phyloP scores from a whole-genome alignment of 1,140 invertebrate species.

The Cotesia typhae region DNA sequence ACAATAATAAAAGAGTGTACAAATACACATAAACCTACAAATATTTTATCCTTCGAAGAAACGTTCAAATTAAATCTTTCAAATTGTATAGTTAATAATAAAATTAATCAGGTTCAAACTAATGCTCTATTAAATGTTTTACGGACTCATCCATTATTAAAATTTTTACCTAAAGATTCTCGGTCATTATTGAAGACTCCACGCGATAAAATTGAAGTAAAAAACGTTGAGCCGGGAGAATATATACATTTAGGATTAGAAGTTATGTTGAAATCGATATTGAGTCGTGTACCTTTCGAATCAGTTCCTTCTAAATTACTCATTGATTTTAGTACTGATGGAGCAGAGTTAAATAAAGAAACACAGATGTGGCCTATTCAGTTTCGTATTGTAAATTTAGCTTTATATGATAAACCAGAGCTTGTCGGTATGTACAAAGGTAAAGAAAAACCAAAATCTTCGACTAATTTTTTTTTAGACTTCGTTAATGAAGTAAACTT shows the following conservation, averaged over 20 bases:
- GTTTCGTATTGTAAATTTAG: no score
- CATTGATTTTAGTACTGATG: conserved; percentile 37
- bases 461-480: no score
- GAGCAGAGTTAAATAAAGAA: neutral
- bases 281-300: neutral
- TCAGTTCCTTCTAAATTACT: conserved; percentile 13
- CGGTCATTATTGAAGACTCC: conserved; percentile 34
- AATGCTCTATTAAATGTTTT: conserved; percentile 6
- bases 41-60: no score
- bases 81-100: neutral
- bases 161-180: conserved; percentile 23
- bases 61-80: neutral
- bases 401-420: no score
- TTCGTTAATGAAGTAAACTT: no score
- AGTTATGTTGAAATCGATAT: conserved; percentile 17
- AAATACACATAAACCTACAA: no score
- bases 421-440: no score
- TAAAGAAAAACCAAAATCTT: no score
- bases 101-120: neutral
- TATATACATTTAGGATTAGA: conserved; percentile 35
- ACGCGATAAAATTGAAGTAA: neutral
- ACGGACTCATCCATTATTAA: neutral
- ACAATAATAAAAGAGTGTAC: no score
- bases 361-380: conserved; percentile 12
- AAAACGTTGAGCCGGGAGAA: conserved; percentile 28